Evolutionary conservation across 2,113 vertebrate genomes (phyloP).

Genomic region (Scomber japonicus): DNA sequence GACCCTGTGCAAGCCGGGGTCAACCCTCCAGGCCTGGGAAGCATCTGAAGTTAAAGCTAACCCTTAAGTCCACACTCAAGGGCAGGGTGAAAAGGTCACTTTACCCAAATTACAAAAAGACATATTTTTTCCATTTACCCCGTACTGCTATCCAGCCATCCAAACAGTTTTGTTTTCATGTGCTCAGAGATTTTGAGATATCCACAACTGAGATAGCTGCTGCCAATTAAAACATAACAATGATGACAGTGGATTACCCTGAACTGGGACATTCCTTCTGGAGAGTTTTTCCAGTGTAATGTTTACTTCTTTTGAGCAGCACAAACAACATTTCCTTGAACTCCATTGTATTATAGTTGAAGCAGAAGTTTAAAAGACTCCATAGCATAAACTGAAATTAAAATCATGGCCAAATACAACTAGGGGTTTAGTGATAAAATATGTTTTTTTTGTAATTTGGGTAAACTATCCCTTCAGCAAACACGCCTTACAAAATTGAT

Average conservation of each 20-base stretch:
- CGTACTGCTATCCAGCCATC: neutral
- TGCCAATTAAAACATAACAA: neutral
- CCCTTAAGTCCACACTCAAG: slow-evolving; percentile 10
- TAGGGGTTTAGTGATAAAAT: neutral
- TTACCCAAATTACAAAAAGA: slow-evolving; percentile 2
- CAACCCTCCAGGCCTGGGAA: slow-evolving; percentile 16
- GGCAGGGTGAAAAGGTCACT: slow-evolving; percentile 16
- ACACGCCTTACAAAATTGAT: neutral
- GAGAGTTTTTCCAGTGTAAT: neutral
- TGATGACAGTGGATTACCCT: neutral
- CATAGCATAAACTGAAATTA: neutral
- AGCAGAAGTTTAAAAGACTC: neutral
- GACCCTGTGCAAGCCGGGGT: neutral
- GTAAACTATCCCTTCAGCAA: neutral
- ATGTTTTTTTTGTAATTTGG: slow-evolving; percentile 6
- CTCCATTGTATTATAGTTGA: neutral
- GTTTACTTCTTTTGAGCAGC: neutral
- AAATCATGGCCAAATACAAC: neutral
- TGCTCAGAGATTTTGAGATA: slow-evolving; percentile 1
- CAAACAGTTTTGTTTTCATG: slow-evolving; percentile 11
- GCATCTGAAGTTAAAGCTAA: slow-evolving; percentile 10
- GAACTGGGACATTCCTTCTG: neutral
- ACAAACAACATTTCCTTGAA: neutral
- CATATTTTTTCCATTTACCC: slow-evolving; percentile 23
- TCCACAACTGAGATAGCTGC: neutral